These are phyloP conservation scores for Spilarctia lutea DNA, from an alignment of 2,888 invertebrate species.

Conservation along the genomic window DNA sequence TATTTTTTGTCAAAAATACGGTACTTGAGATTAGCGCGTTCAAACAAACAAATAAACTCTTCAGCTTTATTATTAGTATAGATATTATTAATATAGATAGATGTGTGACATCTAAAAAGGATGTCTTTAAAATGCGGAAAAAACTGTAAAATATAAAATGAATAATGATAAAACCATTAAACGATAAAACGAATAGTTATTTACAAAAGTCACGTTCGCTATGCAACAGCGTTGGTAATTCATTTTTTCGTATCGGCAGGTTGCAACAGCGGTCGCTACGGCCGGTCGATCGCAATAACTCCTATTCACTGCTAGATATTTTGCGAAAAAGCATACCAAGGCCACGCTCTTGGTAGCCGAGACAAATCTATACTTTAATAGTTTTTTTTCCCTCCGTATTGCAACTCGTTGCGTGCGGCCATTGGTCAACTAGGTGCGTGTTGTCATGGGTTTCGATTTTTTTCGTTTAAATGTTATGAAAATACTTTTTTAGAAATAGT, in stretches of 20 bases:
- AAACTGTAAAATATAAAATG: not conserved
- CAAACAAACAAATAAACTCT: too few species aligned
- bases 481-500: constrained; percentile 8
- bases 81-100: too few species aligned
- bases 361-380: constrained; percentile 80
- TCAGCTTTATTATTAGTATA: too few species aligned
- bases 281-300: constrained; percentile 72
- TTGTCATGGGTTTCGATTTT: constrained; percentile 54
- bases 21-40: too few species aligned
- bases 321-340: constrained; percentile 78
- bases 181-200: constrained; percentile 38
- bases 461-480: constrained; percentile 25
- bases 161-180: constrained; percentile 35
- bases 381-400: constrained; percentile 63
- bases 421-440: constrained; percentile 71
- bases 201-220: constrained; percentile 65
- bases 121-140: too few species aligned
- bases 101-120: too few species aligned
- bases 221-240: constrained; percentile 66
- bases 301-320: constrained; percentile 58
- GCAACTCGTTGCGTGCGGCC: constrained; percentile 71
- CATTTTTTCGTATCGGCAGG: constrained; percentile 54
- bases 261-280: constrained; percentile 61
- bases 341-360: constrained; percentile 74
- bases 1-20: not conserved